Conservation (phyloP, 37 sponge, comb jelly and placozoan genomes). For the Lycopodina hypogea region DNA sequence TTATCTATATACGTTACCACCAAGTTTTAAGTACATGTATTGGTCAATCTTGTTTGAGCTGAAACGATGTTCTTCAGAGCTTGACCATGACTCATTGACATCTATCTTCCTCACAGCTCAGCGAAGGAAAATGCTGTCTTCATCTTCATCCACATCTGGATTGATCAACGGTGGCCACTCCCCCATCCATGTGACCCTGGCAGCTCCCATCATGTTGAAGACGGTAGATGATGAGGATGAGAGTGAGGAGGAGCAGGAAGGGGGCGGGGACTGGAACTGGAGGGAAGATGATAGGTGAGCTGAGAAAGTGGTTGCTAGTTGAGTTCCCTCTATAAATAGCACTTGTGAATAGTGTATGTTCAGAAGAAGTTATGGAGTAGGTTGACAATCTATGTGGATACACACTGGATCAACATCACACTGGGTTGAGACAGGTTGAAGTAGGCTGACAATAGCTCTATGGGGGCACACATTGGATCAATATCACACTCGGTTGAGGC, state of each 20-base stretch:
- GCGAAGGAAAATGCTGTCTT: constrained; percentile 7
- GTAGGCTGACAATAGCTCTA: too few species aligned
- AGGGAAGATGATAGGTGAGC: constrained; percentile 29
- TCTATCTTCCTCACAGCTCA: constrained; percentile 7
- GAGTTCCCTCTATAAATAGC: too few species aligned
- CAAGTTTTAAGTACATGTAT: too few species aligned
- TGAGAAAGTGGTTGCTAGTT: too few species aligned
- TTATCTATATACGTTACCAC: too few species aligned
- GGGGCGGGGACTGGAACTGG: constrained; percentile 28
- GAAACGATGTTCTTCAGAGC: not conserved
- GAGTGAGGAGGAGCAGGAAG: constrained; percentile 29
- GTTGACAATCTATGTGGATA: not conserved
- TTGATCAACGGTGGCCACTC: constrained; percentile 1
- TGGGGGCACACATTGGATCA: too few species aligned
- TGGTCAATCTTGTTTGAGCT: too few species aligned
- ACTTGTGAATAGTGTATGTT: too few species aligned
- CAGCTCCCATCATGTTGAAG: not conserved
- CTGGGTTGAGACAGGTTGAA: not conserved
- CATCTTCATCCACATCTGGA: not conserved
- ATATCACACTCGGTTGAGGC: too few species aligned
- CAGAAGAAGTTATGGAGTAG: not conserved
- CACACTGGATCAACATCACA: too few species aligned
- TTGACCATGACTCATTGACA: not conserved
- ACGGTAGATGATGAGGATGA: constrained; percentile 5
- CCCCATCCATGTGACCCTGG: not conserved